Conservation (phyloP, 2,797 vertebrate species). For the Phylloscopus collybita region DNA sequence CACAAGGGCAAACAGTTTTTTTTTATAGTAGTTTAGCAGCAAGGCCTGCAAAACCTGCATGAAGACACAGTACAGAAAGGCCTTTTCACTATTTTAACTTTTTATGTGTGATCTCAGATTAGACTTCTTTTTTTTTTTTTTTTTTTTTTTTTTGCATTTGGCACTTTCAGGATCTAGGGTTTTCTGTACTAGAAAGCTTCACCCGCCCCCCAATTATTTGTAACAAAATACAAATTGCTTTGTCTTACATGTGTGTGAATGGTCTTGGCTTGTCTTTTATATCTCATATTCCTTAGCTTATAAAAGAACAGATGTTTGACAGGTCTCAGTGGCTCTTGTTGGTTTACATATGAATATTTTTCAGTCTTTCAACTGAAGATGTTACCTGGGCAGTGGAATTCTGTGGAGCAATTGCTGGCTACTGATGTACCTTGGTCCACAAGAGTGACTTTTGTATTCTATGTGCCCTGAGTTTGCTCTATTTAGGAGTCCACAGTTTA, state of each 20-base stretch:
- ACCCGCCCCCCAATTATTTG: neutral
- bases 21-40: neutral
- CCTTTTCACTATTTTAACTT: neutral
- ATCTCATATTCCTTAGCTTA: neutral
- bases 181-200: neutral
- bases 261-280: neutral
- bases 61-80: neutral
- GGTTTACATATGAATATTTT: neutral
- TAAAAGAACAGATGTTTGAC: neutral
- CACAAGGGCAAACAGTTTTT: accelerated
- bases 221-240: neutral
- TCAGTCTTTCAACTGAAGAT: neutral
- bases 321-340: neutral
- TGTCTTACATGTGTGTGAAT: neutral
- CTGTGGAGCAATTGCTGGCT: neutral
- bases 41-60: accelerated
- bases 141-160: neutral
- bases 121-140: neutral
- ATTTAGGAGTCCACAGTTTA: neutral
- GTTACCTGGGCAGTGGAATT: neutral
- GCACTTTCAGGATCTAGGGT: neutral
- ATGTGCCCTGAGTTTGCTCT: neutral
- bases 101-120: neutral
- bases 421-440: neutral
- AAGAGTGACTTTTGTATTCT: neutral